Evolutionary conservation across 2,113 vertebrate genomes (phyloP), one percentile per base, ranked within the genome.

Genomic region (Elephas maximus): DNA sequence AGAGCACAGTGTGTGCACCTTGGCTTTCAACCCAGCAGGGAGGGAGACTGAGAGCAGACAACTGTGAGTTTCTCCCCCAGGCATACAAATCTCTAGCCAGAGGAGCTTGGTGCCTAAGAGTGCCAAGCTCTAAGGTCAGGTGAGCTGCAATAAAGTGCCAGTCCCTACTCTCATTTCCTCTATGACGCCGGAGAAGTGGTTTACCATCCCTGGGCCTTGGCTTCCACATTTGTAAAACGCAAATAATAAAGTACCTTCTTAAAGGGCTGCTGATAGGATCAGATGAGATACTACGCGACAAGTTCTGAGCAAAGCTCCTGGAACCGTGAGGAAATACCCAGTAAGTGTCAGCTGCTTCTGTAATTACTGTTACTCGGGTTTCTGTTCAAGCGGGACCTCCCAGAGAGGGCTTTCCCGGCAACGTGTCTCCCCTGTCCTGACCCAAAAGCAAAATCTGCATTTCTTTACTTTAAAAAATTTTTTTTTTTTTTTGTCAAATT

Each of bases 41-140:
- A 91, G 17, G 3, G 33, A 96, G 77, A 23, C 11, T 12, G 17
- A 37, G 37, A 18, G 41, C 37, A 17, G 11, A 82, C 53, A 73
- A 48, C 4, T 4, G 2, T 18, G 44, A 2, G 14, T 41, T n/a
- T 80, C 71, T 85, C 3, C 8, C 3, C 3, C 0, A 10, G n/a
- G 26, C 12, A n/a, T 28, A 23, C 57, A 84, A 24, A 71, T 33
- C 18, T 9, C 21, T 2, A 63, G 51, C 24, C 41, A 30, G 28
- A 23, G 6, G 80, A 57, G 18, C 8, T 30, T 41, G 18, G 9
- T 30, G 30, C 8, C 10, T 57, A 41, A 10, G 15, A 28, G 18
- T 1, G 14, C 5, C 8, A 82, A 86, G 24, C 33, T 81, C 51
- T 65, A 21, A 69, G 41, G 51, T 86, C n/a, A 45, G 11, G 23